Conservation (phyloP, 1,140 invertebrate species). For the Bombyx mori region ASM3026992v2 NC_085129.1:12172501-12173000, state of each 20-base stretch:
- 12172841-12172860: not conserved
- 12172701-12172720: too few species aligned
- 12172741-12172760: not conserved
- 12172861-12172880: not conserved
- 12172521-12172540: not conserved
- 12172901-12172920: too few species aligned
- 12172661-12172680: not conserved
- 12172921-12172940: too few species aligned
- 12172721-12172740: not conserved
- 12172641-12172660: not conserved
- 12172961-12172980: too few species aligned
- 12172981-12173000: too few species aligned
- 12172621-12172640: not conserved
- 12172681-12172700: too few species aligned
- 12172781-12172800: not conserved
- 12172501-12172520: not conserved
- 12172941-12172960: too few species aligned
- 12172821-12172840: not conserved
- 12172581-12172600: not conserved
- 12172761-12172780: slow-evolving; percentile 1
- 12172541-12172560: not conserved
- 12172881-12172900: too few species aligned
- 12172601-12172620: not conserved
- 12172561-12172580: slow-evolving; percentile 1
- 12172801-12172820: not conserved